Base-by-base conservation (phyloP, 2,797 vertebrate species). In the Poeciliopsis paucimaculata region DNA sequence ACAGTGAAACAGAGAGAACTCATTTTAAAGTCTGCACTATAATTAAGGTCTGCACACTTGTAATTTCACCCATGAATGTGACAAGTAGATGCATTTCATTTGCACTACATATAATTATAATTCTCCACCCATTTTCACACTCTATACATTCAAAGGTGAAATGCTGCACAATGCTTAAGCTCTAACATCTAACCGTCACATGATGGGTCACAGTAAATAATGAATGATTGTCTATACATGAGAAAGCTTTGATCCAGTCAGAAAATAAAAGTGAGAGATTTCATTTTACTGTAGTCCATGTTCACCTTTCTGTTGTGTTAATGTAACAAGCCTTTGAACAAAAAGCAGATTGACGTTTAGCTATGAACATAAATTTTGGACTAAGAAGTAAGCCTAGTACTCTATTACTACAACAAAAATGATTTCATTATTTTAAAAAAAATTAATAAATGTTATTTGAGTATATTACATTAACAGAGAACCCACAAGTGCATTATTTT, bases 171-270 rank as follows among this genome's bases (percentile, higher is more conserved):
- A 75, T 2, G 2, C 57, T 75, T 73, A 45, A 82, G 75, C 49
- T n/a, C 18, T 77, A 72, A 80, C 76, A 68, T 57, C 76, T 45
- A 47, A 75, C 77, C 66, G 43, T 39, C 0, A 2, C 79, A 55
- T 23, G 81, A 85, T 79, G 80, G 88, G 78, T 16, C 43, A 51
- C 36, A 76, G 81, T 95, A 85, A 95, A 95, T 95, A 89, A 95
- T 94, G 73, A 81, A 95, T 92, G 90, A 68, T 72, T 57, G 77
- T 75, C 84, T 80, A 90, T 91, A 94, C 93, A 96, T 83, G 90
- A 91, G 90, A 94, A 95, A 93, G 93, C 94, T 94, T 95, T 95
- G 94, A 95, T 88, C 81, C 86, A 90, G 91, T 88, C 89, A 72
- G 81, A 80, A 91, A 89, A 77, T 82, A 87, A 73, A 82, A 88